These are phyloP conservation scores for Dicranocentrus wangi DNA, from an alignment of 2,888 invertebrate species.

Conservation along the genomic window DNA sequence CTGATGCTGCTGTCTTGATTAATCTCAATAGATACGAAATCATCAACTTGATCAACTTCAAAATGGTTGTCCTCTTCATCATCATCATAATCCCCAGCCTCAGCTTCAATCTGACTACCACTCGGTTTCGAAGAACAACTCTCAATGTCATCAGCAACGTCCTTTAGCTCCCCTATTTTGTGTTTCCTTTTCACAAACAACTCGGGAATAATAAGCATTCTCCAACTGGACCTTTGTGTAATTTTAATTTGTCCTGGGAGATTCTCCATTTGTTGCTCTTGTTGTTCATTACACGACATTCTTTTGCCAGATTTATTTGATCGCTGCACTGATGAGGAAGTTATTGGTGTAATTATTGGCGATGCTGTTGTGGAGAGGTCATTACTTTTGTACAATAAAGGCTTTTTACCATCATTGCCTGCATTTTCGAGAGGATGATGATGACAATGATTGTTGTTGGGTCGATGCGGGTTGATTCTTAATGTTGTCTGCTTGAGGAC, in stretches of 20 bases:
- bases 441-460: background rate
- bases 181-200: background rate
- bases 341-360: slow-evolving; percentile 42
- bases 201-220: slow-evolving; percentile 57
- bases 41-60: slow-evolving; percentile 13
- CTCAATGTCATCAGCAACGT: background rate
- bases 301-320: background rate
- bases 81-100: background rate
- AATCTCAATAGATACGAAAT: slow-evolving; percentile 34
- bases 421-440: slow-evolving; percentile 14
- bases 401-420: slow-evolving; percentile 1
- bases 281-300: background rate
- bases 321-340: slow-evolving; percentile 35
- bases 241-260: background rate
- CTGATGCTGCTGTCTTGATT: slow-evolving; percentile 15
- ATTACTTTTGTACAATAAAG: slow-evolving; percentile 21
- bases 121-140: background rate
- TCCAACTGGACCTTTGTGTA: slow-evolving; percentile 12
- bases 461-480: background rate
- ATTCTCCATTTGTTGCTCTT: background rate
- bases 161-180: background rate
- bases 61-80: background rate
- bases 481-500: slow-evolving; percentile 31
- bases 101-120: background rate
- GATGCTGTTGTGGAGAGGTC: slow-evolving; percentile 3